Evolutionary conservation across 2,113 vertebrate species (phyloP).

Genomic region (Oncorhynchus masou): DNA sequence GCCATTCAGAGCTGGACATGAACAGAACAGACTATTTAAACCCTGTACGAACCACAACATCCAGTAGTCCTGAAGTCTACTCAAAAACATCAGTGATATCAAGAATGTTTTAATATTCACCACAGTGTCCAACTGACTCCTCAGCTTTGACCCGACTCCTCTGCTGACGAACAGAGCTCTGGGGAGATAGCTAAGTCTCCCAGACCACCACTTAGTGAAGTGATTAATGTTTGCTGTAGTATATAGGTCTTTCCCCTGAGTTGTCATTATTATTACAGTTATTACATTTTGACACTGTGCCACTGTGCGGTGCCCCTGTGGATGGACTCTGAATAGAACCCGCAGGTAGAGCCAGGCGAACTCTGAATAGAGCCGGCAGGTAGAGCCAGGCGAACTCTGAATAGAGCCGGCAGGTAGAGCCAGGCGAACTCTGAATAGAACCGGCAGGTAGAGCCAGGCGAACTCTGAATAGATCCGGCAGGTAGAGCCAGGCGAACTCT

Average conservation of each 20-base stretch:
- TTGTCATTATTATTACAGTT: slow-evolving; percentile 14
- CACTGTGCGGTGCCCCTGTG: background rate
- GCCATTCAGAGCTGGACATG: slow-evolving; percentile 11
- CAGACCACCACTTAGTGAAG: background rate
- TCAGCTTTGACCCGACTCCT: background rate
- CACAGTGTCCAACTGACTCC: too few relatives aligned
- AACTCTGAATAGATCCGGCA: background rate
- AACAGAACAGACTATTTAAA: slow-evolving; percentile 23
- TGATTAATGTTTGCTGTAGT: background rate
- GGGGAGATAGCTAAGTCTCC: background rate
- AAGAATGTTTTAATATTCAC: too few relatives aligned
- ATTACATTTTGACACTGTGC: background rate
- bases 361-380: background rate
- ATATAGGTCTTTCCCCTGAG: background rate
- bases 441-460: background rate
- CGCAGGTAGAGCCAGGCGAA: background rate
- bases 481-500: background rate
- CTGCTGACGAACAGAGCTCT: background rate
- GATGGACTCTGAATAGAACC: background rate
- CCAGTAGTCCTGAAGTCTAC: background rate
- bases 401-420: background rate
- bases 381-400: too few relatives aligned
- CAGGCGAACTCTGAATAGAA: background rate
- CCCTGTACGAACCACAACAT: slow-evolving; percentile 3
- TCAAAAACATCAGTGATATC: background rate